Evolutionary conservation across 1,140 invertebrate species (phyloP), one percentile per base, ranked within the genome.

Genomic region (Xylocopa sonorina): DNA sequence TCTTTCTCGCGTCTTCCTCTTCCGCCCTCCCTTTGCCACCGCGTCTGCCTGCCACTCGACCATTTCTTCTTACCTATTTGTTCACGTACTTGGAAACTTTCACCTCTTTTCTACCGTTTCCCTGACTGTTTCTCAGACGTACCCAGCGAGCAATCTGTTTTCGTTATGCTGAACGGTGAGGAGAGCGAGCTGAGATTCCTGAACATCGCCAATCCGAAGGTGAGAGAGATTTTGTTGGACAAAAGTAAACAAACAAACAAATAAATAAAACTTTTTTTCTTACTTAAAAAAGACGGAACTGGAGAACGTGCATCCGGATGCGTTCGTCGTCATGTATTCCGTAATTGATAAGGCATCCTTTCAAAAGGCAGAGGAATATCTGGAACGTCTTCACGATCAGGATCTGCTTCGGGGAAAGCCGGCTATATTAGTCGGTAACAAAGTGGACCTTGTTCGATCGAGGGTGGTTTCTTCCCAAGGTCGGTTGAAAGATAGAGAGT

Each of bases 391-490:
- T 10, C 95, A 97, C 85, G 96, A 97, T 89, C 94, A 94, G 86
- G 96, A 97, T 87, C 93, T 97, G 78, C 93, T 97, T 32, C 93
- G 96, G 38, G 94, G 94, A 2, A 93, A 96, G 85, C 96, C 98
- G 0, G 95, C 97, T 48, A 96, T 99, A 78, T 92, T 99, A 46
- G 98, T 98, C 7, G 98, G 96, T 24, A 99, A 99, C 93, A 99
- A 99, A 94, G 96, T 98, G 72, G 98, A 99, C 92, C 94, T 99
- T 85, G 98, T 98, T 38, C 93, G 98, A 80, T 97, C 97, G 88
- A 94, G 98, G 89, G 95, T 96, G 29, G 97, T 99, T 21, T 96
- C 97, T 24, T 95, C 96, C 32, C 96, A 98, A 95, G 98, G 98
- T 99, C 93, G 94, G 84, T 79, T 68, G n/a, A n/a, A n/a, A n/a